Conservation (phyloP, 2,797 vertebrate species). For the Craterocephalus amniculus region DNA sequence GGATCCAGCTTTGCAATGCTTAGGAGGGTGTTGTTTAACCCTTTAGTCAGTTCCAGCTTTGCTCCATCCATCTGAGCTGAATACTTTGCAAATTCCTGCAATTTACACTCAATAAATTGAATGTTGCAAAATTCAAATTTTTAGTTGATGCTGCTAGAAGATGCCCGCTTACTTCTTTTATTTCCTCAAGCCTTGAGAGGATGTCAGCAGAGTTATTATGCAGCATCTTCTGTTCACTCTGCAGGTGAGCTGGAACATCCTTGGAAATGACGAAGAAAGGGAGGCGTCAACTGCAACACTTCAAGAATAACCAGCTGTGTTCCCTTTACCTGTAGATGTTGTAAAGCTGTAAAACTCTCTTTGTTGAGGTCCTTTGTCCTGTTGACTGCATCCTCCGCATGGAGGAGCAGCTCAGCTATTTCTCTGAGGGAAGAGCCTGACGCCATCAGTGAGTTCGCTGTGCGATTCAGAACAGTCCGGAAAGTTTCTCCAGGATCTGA, state of each 20-base stretch:
- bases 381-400: slow-evolving; percentile 68
- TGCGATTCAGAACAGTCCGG: slow-evolving; percentile 62
- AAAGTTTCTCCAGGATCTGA: slow-evolving; percentile 66
- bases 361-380: slow-evolving; percentile 78
- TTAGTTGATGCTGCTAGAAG: not conserved
- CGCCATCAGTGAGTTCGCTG: slow-evolving; percentile 77
- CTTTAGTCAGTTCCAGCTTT: slow-evolving; percentile 76
- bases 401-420: slow-evolving; percentile 74
- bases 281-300: not conserved
- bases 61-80: slow-evolving; percentile 84
- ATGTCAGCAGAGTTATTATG: slow-evolving; percentile 64
- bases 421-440: slow-evolving; percentile 66
- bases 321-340: slow-evolving; percentile 83
- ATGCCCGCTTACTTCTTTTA: slow-evolving; percentile 75
- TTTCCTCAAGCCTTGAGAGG: slow-evolving; percentile 73
- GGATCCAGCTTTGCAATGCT: slow-evolving; percentile 68
- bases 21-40: slow-evolving; percentile 72
- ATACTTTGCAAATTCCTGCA: slow-evolving; percentile 83
- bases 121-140: not conserved
- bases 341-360: slow-evolving; percentile 72
- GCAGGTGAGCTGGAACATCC: slow-evolving; percentile 76
- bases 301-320: not conserved
- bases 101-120: not conserved
- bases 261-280: slow-evolving; percentile 31
- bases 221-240: slow-evolving; percentile 67